Percentiles rank a stretch among this genome's conserved stretches.
These are phyloP conservation scores for Hemibagrus wyckioides DNA, from an alignment of 2,113 vertebrate species.

Conservation along the genomic window DNA sequence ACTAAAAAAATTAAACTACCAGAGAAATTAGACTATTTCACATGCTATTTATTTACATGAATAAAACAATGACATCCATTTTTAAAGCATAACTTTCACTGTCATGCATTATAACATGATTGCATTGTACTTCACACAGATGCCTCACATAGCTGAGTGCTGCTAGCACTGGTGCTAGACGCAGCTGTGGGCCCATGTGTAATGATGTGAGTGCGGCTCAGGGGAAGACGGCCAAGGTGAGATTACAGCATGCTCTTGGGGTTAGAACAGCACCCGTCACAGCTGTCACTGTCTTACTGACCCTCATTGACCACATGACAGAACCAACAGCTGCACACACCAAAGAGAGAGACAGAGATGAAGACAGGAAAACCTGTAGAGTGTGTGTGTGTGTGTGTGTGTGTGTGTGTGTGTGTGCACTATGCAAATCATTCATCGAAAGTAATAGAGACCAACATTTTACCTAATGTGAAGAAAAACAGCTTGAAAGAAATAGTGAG, in stretches of 20 bases:
- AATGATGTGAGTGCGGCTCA: constrained; percentile 15
- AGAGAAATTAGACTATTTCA: background rate
- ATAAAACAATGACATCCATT: background rate
- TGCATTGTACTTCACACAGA: background rate
- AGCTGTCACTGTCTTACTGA: constrained; percentile 29
- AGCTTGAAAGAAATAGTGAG: background rate
- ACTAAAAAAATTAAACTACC: background rate
- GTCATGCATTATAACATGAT: background rate
- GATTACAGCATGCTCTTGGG: constrained; percentile 46
- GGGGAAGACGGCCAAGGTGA: constrained; percentile 26
- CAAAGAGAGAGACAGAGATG: background rate
- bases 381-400: constrained; percentile 1
- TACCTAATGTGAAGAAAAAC: background rate
- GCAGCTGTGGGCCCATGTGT: constrained; percentile 35
- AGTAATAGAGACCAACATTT: background rate
- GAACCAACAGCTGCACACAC: constrained; percentile 32
- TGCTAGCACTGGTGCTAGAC: background rate
- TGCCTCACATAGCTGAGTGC: background rate
- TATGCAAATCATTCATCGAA: background rate
- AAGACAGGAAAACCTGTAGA: background rate
- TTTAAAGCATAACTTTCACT: background rate
- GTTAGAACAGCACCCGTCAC: constrained; percentile 34
- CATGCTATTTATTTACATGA: background rate
- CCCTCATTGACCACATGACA: constrained; percentile 35
- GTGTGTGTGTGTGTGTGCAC: background rate